Evolutionary conservation across 2,113 vertebrate genomes (phyloP), one percentile per base, ranked within the genome.

Genomic region (Gila orcuttii): DNA sequence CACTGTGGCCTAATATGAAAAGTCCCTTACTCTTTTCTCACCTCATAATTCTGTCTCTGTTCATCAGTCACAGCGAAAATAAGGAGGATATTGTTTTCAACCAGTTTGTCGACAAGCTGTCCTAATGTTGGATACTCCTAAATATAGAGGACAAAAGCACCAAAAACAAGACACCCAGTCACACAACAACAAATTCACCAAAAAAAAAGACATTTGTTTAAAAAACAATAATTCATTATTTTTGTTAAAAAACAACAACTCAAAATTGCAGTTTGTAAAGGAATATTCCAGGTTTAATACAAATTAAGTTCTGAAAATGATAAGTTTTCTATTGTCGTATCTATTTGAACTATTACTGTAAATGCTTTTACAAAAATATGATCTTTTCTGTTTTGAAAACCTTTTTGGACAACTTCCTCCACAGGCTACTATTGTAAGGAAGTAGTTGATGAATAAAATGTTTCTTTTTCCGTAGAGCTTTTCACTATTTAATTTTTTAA

Each of bases 111-210:
- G 85, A 97, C 97, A 86, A 99, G 93, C 92, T 99, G 98, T 57
- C 98, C 98, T 21, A 99, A 95, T 62, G 96, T 96, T 52, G 98
- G 98, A 90, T 99, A 99, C 91, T 99, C 98, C 98, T 99, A 89
- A 77, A 92, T 88, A 71, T 31, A 52, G 47, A 8, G 15, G 55
- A 73, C 83, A 69, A 79, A 85, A 25, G 23, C n/a, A 21, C 8
- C 79, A 36, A 50, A 77, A 33, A 36, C 73, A 83, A 31, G 47
- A 19, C 2, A 39, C 33, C 4, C 10, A 47, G 25, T 45, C 10
- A 79, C 47, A 28, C 23, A 4, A 33, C 13, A 6, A 31, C 9
- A 25, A 28, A 50, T 33, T 52, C 28, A 52, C 36, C n/a, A 9
- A 42, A 42, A 42, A 36, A n/a, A 42, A 23, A 1, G 33, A 5